phyloP scores from a whole-genome alignment of 2,113 vertebrate genomes.

The Sorex fumeus region DNA sequence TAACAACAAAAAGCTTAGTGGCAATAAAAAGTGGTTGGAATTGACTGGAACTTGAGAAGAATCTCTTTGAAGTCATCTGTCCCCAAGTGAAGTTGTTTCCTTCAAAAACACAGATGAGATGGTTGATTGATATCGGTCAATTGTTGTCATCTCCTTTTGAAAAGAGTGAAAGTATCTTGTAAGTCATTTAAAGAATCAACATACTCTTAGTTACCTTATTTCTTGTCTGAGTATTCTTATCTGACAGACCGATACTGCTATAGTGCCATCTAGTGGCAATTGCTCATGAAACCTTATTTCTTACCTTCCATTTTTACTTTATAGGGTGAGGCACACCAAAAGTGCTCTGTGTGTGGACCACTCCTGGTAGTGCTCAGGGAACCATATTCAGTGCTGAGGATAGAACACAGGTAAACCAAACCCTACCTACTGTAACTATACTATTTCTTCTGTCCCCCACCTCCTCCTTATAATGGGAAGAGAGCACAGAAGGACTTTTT shows the following conservation, averaged over 20 bases:
- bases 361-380: no score
- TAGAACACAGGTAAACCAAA: no score
- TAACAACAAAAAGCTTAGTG: background rate
- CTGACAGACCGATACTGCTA: fast-evolving
- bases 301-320: no score
- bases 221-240: background rate
- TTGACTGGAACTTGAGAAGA: background rate
- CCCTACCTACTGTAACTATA: no score
- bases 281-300: background rate
- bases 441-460: no score
- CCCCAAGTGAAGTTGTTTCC: background rate
- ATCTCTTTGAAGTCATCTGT: background rate
- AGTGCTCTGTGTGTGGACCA: no score
- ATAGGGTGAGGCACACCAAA: no score
- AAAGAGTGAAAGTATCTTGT: background rate
- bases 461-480: no score
- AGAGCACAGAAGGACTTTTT: no score
- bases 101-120: background rate
- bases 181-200: background rate
- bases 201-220: background rate
- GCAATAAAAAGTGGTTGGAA: background rate
- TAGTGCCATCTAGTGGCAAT: conserved; percentile 64
- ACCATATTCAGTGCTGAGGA: no score
- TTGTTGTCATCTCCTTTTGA: background rate
- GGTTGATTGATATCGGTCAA: background rate